Conservation (phyloP, 2,888 invertebrate species). For the Lobophora halterata region DNA sequence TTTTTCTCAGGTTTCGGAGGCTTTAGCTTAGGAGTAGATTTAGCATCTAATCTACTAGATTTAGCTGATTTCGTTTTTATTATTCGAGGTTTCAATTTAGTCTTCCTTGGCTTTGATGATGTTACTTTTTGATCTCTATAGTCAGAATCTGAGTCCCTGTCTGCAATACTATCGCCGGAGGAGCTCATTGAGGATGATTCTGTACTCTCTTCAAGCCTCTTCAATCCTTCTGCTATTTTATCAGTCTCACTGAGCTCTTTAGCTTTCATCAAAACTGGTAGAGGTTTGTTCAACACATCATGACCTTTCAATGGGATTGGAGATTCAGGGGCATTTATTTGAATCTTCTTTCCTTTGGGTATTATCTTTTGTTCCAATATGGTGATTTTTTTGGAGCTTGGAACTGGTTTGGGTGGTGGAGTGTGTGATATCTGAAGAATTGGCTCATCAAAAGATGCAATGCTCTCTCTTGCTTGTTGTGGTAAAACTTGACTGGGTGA, state of each 20-base stretch:
- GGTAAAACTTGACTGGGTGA: conserved; percentile 80
- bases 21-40: conserved; percentile 55
- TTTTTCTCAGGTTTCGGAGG: conserved; percentile 52
- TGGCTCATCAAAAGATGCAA: conserved; percentile 62
- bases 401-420: conserved; percentile 66
- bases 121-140: conserved; percentile 74
- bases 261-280: conserved; percentile 52
- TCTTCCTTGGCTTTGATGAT: conserved; percentile 51
- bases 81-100: conserved; percentile 66
- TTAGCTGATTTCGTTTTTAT: conserved; percentile 53
- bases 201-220: conserved; percentile 72
- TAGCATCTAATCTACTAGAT: conserved; percentile 52
- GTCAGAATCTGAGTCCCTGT: conserved; percentile 83
- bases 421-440: conserved; percentile 70
- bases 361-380: conserved; percentile 74
- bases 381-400: conserved; percentile 71
- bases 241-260: conserved; percentile 50
- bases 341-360: conserved; percentile 74
- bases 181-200: conserved; percentile 74
- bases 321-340: conserved; percentile 58
- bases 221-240: conserved; percentile 47
- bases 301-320: conserved; percentile 63
- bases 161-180: conserved; percentile 79
- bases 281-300: conserved; percentile 62
- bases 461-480: conserved; percentile 47